Conservation (phyloP, 1,140 invertebrate species). For the Gryllus bimaculatus region DNA sequence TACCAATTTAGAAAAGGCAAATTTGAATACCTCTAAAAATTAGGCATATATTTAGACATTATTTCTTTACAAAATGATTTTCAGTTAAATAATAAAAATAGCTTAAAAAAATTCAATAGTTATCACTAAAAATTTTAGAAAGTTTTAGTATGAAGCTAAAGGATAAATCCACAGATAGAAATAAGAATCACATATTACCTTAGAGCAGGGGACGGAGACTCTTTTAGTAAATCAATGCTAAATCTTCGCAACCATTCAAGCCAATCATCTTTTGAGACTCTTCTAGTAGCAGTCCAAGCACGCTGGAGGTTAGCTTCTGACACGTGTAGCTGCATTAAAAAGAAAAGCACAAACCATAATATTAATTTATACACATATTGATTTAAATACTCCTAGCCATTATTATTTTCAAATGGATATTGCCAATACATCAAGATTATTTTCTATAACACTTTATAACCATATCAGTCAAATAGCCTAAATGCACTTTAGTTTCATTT, state of each 20-base stretch:
- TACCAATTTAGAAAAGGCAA: too few relatives aligned
- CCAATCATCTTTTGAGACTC: constrained; percentile 97
- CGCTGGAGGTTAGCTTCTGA: constrained; percentile 74
- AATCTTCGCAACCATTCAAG: constrained; percentile 89
- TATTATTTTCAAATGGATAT: too few relatives aligned
- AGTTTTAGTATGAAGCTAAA: background rate
- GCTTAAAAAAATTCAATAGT: too few relatives aligned
- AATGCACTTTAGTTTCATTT: too few relatives aligned
- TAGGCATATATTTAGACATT: too few relatives aligned
- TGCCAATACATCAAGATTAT: background rate
- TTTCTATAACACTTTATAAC: too few relatives aligned
- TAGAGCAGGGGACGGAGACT: constrained; percentile 88
- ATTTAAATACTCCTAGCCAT: too few relatives aligned
- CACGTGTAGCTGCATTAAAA: constrained; percentile 52
- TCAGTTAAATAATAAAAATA: too few relatives aligned
- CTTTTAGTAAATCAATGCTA: constrained; percentile 87
- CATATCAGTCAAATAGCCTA: too few relatives aligned
- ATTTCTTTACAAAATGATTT: too few relatives aligned
- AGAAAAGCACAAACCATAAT: background rate
- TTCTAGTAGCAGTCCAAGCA: constrained; percentile 79
- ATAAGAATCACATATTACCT: constrained; percentile 32
- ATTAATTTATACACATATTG: background rate
- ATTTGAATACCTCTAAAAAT: too few relatives aligned
- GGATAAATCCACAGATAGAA: background rate
- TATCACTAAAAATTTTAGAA: too few relatives aligned